Evolutionary conservation across 2,113 vertebrate species (phyloP).

Genomic region (Polypterus senegalus): DNA sequence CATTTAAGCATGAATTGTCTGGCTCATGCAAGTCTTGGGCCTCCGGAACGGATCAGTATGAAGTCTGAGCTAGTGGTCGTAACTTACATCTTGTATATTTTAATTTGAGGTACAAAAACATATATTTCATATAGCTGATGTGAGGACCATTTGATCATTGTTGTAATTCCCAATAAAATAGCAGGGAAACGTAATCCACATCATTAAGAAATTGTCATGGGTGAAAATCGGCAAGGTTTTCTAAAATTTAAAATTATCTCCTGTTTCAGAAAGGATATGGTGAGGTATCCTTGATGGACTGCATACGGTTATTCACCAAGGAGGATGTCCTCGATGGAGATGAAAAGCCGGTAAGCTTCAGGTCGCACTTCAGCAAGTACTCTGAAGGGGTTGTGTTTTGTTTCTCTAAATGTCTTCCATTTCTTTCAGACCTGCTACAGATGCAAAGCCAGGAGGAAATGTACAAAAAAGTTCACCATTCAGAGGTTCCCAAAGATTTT

Average conservation of each 20-base stretch:
- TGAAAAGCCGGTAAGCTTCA: conserved; percentile 73
- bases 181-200: too few relatives aligned
- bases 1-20: too few relatives aligned
- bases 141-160: too few relatives aligned
- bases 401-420: conserved; percentile 14
- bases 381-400: not conserved
- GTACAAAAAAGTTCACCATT: conserved; percentile 88
- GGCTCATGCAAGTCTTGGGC: too few relatives aligned
- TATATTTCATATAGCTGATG: too few relatives aligned
- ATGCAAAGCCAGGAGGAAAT: conserved; percentile 80
- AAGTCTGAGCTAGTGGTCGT: too few relatives aligned
- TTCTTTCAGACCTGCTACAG: conserved; percentile 67
- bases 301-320: conserved; percentile 83
- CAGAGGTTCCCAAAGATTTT: conserved; percentile 94
- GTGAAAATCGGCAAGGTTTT: too few relatives aligned
- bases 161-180: too few relatives aligned
- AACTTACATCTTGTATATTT: too few relatives aligned
- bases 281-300: conserved; percentile 81
- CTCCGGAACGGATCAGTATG: too few relatives aligned
- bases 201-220: too few relatives aligned
- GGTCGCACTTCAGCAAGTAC: fast-evolving
- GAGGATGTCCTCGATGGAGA: conserved; percentile 88
- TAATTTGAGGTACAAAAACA: too few relatives aligned
- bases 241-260: not conserved
- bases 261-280: conserved; percentile 54